phyloP scores from a whole-genome alignment of 1,140 invertebrate species.

The Drosophila repleta region DNA sequence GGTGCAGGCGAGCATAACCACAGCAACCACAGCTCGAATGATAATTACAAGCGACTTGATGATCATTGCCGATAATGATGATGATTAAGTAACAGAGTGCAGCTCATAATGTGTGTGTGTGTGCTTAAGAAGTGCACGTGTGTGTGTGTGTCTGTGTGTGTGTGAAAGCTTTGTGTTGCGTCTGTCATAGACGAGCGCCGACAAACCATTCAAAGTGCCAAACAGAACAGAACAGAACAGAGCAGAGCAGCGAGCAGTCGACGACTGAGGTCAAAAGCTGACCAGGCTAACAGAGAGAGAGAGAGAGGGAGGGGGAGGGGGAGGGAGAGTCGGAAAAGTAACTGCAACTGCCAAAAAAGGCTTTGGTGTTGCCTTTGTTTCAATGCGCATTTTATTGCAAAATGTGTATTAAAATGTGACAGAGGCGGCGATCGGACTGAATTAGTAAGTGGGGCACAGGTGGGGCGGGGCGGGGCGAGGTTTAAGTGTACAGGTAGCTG shows the following conservation, averaged over 20 bases:
- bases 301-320: not conserved
- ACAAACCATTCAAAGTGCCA: slow-evolving; percentile 66
- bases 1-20: slow-evolving; percentile 70
- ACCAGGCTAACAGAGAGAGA: too few species aligned
- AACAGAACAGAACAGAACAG: slow-evolving; percentile 68
- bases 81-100: slow-evolving; percentile 43
- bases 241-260: not conserved
- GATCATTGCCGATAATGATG: not conserved
- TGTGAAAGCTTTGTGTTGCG: slow-evolving; percentile 34
- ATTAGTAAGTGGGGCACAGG: slow-evolving; percentile 11
- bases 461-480: not conserved
- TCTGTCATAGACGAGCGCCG: slow-evolving; percentile 63
- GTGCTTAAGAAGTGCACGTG: slow-evolving; percentile 49
- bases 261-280: slow-evolving; percentile 45
- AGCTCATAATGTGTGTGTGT: slow-evolving; percentile 38
- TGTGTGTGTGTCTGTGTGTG: slow-evolving; percentile 26
- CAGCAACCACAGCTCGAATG: slow-evolving; percentile 39
- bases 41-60: slow-evolving; percentile 14
- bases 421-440: slow-evolving; percentile 49
- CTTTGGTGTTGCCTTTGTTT: slow-evolving; percentile 8
- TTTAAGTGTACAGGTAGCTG: slow-evolving; percentile 15
- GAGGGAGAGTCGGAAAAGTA: not conserved
- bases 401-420: slow-evolving; percentile 63
- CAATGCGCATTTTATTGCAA: slow-evolving; percentile 63
- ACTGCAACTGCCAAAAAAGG: not conserved